Evolutionary conservation across 1,140 invertebrate species (phyloP), one percentile per base, ranked within the genome.

Genomic region (Antheraea mylitta): DNA sequence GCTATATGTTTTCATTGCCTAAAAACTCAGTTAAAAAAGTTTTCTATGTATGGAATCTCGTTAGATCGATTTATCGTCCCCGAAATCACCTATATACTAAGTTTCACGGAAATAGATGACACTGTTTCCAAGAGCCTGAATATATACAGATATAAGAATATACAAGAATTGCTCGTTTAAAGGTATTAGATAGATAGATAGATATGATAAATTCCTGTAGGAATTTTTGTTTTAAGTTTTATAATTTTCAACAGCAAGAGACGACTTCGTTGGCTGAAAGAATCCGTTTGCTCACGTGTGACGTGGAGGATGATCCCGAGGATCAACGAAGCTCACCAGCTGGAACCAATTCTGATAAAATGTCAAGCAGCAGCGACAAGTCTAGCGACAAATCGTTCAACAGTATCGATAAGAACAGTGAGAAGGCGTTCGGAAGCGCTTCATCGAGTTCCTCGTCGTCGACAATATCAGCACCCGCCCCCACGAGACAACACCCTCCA

Each of bases 201-300:
- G n/a, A 30, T 4, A 30, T 30, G 22, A 30, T 30, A 2, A 30
- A 30, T 30, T 30, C 22, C 22, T 4, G 22, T 30, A 2, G 4
- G 22, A 30, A 1, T 2, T 30, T 30, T 4, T 30, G 22, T 30
- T 30, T 1, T 4, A 30, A 30, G 4, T 30, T 30, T 30, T 30
- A 30, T 30, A 30, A 30, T 30, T 30, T 30, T 30, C 22, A 42
- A 64, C 71, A 68, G 95, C 97, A 76, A 94, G 96, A 86, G 94
- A 94, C 89, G 82, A 94, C 76, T 68, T 96, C 96, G 0, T 83
- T 97, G 16, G 95, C 96, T 30, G 97, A 97, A 75, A 93, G 96
- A 61, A 97, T 97, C 68, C 94, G 96, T 58, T 95, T 96, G 75
- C 87, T 97, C 18, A 97, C 96, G 0, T 97, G 96, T 81, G 95